Evolutionary conservation across 2,888 invertebrate species (phyloP).

Genomic region (Falcaria lacertinaria): DNA sequence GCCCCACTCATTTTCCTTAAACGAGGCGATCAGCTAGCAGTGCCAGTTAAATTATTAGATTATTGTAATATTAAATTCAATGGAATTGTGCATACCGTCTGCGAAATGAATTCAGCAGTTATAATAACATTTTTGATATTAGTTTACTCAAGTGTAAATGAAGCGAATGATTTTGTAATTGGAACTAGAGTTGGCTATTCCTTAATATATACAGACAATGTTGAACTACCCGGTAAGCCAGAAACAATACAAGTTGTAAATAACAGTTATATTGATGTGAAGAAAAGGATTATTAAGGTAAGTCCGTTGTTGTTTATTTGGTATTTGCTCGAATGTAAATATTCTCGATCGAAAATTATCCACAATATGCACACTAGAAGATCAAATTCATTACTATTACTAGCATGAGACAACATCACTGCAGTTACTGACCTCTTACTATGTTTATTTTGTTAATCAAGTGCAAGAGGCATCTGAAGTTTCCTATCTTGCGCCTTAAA

Average conservation of each 20-base stretch:
- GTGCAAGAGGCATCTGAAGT: too few relatives aligned
- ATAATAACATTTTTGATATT: background rate
- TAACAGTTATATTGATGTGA: background rate
- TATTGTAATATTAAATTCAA: too few relatives aligned
- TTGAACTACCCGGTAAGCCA: background rate
- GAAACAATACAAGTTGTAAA: background rate
- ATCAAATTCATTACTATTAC: too few relatives aligned
- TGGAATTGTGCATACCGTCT: background rate
- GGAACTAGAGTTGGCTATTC: background rate
- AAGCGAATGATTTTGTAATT: background rate
- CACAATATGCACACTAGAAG: too few relatives aligned
- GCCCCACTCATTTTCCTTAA: background rate
- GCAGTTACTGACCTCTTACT: too few relatives aligned
- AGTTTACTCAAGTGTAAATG: background rate
- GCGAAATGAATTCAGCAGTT: background rate
- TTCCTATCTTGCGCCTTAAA: too few relatives aligned
- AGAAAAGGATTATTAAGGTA: background rate
- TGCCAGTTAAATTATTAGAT: background rate
- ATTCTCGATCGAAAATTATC: too few relatives aligned
- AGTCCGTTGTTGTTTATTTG: background rate
- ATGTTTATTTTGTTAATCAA: too few relatives aligned
- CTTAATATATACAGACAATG: background rate
- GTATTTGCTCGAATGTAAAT: background rate
- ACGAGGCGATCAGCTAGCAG: background rate
- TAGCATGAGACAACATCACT: too few relatives aligned